Conservation (phyloP, 2,113 vertebrate species). For the Ceyx melanurus region DNA sequence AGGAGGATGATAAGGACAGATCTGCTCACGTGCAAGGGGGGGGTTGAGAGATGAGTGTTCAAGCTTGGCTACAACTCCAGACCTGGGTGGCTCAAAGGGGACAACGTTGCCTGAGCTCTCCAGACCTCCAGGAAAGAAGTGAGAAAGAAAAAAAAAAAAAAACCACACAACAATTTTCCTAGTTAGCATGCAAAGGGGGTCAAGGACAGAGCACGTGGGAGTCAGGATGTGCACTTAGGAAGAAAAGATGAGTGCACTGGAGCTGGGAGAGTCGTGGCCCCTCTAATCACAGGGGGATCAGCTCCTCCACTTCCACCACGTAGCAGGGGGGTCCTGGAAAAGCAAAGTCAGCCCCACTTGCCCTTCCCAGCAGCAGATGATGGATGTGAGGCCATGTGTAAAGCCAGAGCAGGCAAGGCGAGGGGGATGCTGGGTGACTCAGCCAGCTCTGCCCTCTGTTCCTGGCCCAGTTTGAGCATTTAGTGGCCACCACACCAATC, state of each 20-base stretch:
- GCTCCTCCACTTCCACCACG: neutral
- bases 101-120: neutral
- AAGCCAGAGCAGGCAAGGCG: neutral
- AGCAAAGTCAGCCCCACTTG: neutral
- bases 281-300: neutral
- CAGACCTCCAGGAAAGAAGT: constrained; percentile 56
- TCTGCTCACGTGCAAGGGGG: constrained; percentile 16
- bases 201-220: neutral
- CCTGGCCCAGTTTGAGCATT: accelerated
- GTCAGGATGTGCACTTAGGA: neutral
- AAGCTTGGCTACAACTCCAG: constrained; percentile 55
- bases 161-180: neutral
- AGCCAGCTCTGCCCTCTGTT: constrained; percentile 31
- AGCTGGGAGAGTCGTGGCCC: neutral
- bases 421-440: neutral
- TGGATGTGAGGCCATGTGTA: neutral
- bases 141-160: neutral
- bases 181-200: neutral
- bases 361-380: neutral
- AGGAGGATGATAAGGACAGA: neutral
- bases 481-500: neutral
- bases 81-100: constrained; percentile 53
- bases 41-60: neutral
- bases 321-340: constrained; percentile 46
- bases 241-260: neutral